phyloP scores from a whole-genome alignment of 2,797 vertebrate species.

The Serranus cabrilla region DNA sequence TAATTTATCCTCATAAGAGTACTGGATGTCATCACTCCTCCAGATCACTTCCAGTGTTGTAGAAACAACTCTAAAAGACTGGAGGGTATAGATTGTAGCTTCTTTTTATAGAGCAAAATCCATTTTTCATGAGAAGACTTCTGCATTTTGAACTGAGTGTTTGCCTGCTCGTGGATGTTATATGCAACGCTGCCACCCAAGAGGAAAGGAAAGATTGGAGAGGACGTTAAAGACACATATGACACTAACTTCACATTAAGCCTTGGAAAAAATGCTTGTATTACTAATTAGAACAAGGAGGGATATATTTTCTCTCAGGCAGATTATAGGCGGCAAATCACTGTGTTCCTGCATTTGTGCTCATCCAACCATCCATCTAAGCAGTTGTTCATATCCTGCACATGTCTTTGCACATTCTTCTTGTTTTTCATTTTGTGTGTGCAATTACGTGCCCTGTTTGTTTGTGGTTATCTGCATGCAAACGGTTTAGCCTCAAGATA shows the following conservation, averaged over 20 bases:
- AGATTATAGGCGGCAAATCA: conserved; percentile 2
- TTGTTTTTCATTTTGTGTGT: conserved; percentile 47
- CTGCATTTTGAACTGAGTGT: conserved; percentile 42
- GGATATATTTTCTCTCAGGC: conserved; percentile 23
- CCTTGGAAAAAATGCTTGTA: conserved; percentile 22
- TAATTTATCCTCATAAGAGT: neutral
- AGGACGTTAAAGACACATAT: conserved; percentile 1
- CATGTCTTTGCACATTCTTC: conserved; percentile 37
- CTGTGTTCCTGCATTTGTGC: conserved; percentile 11
- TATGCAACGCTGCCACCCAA: conserved; percentile 25
- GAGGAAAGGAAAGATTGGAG: conserved; percentile 34
- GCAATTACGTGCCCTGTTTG: conserved; percentile 65
- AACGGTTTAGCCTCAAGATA: conserved; percentile 55
- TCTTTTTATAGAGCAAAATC: conserved; percentile 74
- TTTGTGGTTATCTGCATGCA: conserved; percentile 64
- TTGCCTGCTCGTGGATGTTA: conserved; percentile 41
- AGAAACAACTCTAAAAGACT: conserved; percentile 42
- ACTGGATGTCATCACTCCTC: neutral
- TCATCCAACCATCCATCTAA: conserved; percentile 45
- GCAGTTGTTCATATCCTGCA: conserved; percentile 38
- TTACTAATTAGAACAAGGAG: conserved; percentile 29
- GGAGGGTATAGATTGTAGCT: conserved; percentile 47
- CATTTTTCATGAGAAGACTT: conserved; percentile 71
- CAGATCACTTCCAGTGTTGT: conserved; percentile 31
- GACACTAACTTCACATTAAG: conserved; percentile 31